Conservation (phyloP, 2,888 invertebrate species). For the Drosophila melanosoma region DNA sequence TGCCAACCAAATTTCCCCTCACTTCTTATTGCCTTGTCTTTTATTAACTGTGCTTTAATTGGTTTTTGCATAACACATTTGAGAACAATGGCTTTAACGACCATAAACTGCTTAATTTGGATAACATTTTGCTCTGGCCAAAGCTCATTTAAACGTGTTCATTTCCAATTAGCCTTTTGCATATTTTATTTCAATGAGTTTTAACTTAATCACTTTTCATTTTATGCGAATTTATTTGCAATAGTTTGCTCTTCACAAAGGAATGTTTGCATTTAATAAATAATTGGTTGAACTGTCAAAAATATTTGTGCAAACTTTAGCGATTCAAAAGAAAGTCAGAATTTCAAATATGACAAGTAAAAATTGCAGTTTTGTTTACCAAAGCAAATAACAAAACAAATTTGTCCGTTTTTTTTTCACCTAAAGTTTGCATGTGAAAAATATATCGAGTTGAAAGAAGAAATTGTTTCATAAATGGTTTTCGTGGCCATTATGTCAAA, state of each 20-base stretch:
- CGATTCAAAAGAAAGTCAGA: neutral
- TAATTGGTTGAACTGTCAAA: neutral
- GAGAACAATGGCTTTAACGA: neutral
- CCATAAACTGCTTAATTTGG: neutral
- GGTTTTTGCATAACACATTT: slow-evolving; percentile 17
- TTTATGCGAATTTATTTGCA: neutral
- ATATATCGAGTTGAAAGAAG: neutral
- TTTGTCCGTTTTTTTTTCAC: neutral
- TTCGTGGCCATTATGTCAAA: slow-evolving; percentile 46
- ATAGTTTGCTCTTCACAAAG: neutral
- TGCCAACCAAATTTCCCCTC: neutral
- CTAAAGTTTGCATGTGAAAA: slow-evolving; percentile 1
- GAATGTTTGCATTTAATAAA: neutral
- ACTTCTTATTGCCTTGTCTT: slow-evolving; percentile 30
- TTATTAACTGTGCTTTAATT: slow-evolving; percentile 42
- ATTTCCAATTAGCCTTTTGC: neutral
- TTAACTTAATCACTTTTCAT: neutral
- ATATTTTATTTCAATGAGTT: neutral
- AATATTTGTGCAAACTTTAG: neutral
- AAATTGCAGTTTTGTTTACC: neutral
- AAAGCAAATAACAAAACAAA: neutral
- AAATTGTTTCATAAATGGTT: slow-evolving; percentile 23
- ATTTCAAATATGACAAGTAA: neutral
- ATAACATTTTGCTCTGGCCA: neutral
- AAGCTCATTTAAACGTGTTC: neutral